Base-by-base conservation (phyloP, 53 echinoderm and acorn worm genomes). In the Zoroaster sp. region DNA sequence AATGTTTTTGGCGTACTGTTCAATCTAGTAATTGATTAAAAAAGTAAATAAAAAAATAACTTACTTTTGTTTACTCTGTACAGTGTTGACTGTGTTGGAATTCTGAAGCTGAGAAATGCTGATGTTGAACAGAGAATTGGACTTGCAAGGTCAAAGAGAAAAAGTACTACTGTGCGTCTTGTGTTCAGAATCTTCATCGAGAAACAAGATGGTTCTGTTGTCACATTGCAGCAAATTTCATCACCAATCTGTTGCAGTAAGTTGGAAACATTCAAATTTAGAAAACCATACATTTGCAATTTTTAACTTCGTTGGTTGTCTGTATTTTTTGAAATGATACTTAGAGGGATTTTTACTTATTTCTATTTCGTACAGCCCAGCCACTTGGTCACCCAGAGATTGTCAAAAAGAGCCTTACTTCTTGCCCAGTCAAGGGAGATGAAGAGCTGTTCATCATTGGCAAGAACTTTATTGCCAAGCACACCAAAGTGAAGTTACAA, bases 371-470 rank as follows among this genome's bases (percentile, higher is more conserved):
- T 72, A 38, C 90, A 98, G 98, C 98, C 21, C 98, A 98, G 75
- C 98, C 98, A 39, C 94, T 94, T 43, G 98, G 98, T 14, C 95
- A 95, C 51, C 98, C 98, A 17, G 98, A 98, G 87, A 95, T 98
- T 15, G 86, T 95, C 52, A 98, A 98, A 75, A 98, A 93, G 89
- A 95, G 95, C 86, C 81, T 95, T 35, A 91, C 89, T 1, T 66
- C 74, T 13, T 94, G 94, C 63, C 93, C 98, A 31, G 94, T 92
- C 28, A 78, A 92, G 40, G 98, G 98, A 46, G 95, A 94, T 4
- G 94, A 98, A 40, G 98, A 98, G 44, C 75, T 98, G 55, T 98
- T 98, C 86, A 95, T 98, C 75, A 94, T 98, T 21, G 98, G 98
- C 77, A 98, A 98, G 88, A 98, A 98, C 87, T 98, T 98, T 83